Conservation (phyloP, 2,888 invertebrate genomes). For the Scrobipalpa atriplicella region DNA sequence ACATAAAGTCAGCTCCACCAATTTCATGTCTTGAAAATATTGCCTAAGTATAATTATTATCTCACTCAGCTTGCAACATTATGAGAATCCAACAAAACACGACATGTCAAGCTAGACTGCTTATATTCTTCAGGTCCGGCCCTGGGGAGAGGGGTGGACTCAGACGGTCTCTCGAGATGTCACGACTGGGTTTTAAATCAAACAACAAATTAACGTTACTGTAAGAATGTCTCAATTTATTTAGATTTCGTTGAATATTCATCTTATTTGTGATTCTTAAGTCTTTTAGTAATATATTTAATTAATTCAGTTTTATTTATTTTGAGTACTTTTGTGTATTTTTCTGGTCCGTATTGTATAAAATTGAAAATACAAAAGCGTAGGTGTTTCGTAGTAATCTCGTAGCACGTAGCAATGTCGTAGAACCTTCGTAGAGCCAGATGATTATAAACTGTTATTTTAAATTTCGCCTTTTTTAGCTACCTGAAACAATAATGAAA, state of each 20-base stretch:
- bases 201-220: constrained; percentile 14
- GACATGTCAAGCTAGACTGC: not conserved
- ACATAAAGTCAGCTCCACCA: too few relatives aligned
- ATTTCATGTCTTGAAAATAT: too few relatives aligned
- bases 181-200: not conserved
- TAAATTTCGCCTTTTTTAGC: not conserved
- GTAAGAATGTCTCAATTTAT: not conserved
- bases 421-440: not conserved
- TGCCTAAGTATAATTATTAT: too few relatives aligned
- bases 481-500: constrained; percentile 3
- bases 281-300: too few relatives aligned
- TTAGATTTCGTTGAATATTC: not conserved
- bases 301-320: not conserved
- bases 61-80: not conserved
- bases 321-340: not conserved
- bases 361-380: not conserved
- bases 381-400: not conserved
- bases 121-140: not conserved
- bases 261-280: not conserved
- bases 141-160: not conserved
- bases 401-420: not conserved
- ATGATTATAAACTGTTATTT: not conserved
- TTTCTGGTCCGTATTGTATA: too few relatives aligned
- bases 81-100: not conserved
- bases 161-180: not conserved